Conservation (phyloP, 2,113 vertebrate species). For the Semicossyphus pulcher region DNA sequence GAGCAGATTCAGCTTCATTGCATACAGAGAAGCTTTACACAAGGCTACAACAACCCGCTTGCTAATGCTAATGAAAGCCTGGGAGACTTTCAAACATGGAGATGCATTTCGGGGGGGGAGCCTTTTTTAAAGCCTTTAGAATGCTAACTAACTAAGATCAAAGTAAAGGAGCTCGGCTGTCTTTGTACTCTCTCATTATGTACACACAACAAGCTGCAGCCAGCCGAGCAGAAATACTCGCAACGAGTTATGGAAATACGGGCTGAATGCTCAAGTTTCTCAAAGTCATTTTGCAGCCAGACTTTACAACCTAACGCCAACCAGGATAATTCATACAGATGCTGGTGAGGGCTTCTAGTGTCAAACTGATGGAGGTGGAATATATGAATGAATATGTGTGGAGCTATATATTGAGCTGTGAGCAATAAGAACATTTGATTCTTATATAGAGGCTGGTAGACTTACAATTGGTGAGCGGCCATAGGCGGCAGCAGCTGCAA, state of each 20-base stretch:
- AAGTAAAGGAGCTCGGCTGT: slow-evolving; percentile 57
- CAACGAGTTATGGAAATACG: slow-evolving; percentile 54
- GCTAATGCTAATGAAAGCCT: slow-evolving; percentile 75
- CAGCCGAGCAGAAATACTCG: slow-evolving; percentile 55
- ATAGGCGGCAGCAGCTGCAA: slow-evolving; percentile 89
- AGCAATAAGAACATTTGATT: background rate
- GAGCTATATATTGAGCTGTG: background rate
- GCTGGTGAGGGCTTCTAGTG: background rate
- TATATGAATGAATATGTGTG: slow-evolving; percentile 2
- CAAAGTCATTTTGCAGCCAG: slow-evolving; percentile 45
- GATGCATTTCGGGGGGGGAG: slow-evolving; percentile 46
- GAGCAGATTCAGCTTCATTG: slow-evolving; percentile 32
- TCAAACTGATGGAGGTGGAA: slow-evolving; percentile 10
- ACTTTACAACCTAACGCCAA: slow-evolving; percentile 3
- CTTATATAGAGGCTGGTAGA: slow-evolving; percentile 20
- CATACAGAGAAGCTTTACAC: slow-evolving; percentile 65
- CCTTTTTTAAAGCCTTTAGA: slow-evolving; percentile 57
- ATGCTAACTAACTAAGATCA: slow-evolving; percentile 74
- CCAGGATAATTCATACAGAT: slow-evolving; percentile 25
- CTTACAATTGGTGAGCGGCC: slow-evolving; percentile 94
- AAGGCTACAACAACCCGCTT: slow-evolving; percentile 62
- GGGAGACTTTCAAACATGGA: slow-evolving; percentile 69
- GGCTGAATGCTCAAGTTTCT: slow-evolving; percentile 40
- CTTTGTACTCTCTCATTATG: slow-evolving; percentile 66
- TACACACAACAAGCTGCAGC: slow-evolving; percentile 59